Evolutionary conservation across 2,888 invertebrate genomes (phyloP), one percentile per base, ranked within the genome.

Genomic region (Anarsia innoxiella): DNA sequence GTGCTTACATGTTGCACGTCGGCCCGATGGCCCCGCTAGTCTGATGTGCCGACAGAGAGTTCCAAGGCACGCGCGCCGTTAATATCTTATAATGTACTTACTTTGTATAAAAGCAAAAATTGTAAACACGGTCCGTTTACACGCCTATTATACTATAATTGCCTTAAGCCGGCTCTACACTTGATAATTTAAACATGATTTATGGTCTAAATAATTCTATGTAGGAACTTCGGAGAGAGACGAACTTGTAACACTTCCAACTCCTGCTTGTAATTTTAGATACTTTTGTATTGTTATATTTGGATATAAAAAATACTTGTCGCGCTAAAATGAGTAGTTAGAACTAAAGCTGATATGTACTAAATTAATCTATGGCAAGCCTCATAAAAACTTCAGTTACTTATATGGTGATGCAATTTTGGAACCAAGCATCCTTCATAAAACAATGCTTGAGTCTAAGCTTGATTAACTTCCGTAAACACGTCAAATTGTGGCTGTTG

Each of bases 101-200:
- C 47, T 14, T 36, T 38, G 45, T 44, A 55, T 53, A 57, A 64
- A 59, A 61, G 56, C 42, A 60, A 63, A 68, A 66, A 58, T 53
- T 60, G 53, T 67, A 54, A 61, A 62, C 64, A 62, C 47, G 52
- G 42, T 49, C 46, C 58, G 46, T 66, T 73, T 67, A 63, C 57
- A 66, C 54, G 65, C 49, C 48, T 51, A 66, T 76, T 72, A 68
- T 49, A n/a, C 15, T 47, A 59, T 65, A 67, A 71, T 63, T 62
- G 57, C 51, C 56, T 55, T 47, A 49, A 57, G 53, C 40, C 25
- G 14, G 14, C 28, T 37, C 34, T 51, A 43, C 47, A 49, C 48
- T 37, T 23, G 44, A 39, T n/a, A n/a, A n/a, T n/a, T n/a, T n/a
- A n/a, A n/a, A n/a, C n/a, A n/a, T n/a, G n/a, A n/a, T n/a, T n/a